Evolutionary conservation across 2,888 invertebrate species (phyloP), one percentile per base, ranked within the genome.

Genomic region (Syrphus vitripennis): DNA sequence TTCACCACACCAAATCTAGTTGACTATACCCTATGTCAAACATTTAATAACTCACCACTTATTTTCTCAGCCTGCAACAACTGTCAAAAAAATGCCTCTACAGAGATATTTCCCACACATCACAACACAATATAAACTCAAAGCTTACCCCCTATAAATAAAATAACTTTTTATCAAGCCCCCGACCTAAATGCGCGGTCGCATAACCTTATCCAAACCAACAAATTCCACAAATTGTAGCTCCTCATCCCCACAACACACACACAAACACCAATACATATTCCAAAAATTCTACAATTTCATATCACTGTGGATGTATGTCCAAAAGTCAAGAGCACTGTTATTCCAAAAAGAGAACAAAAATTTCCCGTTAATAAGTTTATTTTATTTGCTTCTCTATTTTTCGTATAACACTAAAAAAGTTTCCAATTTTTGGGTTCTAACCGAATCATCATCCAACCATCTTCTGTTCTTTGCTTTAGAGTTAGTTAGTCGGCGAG

Each of bases 401-500:
- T 19, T 40, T 42, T 61, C 6, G 31, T 34, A 29, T 77, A 77
- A 81, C 77, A 81, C 72, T 74, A 69, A 81, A 81, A 82, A 86
- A 86, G 40, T 86, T 78, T 74, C 74, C 84, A 77, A 40, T 69
- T 67, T n/a, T 63, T 77, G 74, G 65, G 82, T 78, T 86, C 72
- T 63, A 78, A 65, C 86, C 74, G 45, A 65, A 86, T 74, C 86
- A 63, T 86, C 82, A 86, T 74, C 75, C 82, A 74, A 86, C 82
- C 82, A 82, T 78, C 86, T 82, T 86, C n/a, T n/a, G n/a, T n/a
- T n/a, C 82, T 78, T 82, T 77, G 86, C 86, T 74, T 65, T 86
- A 77, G 86, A 86, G 86, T 86, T 86, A 86, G 86, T 86, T 86
- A 86, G 86, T 86, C 86, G 86, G 86, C 86, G 86, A 86, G 86